Evolutionary conservation across 2,797 vertebrate genomes (phyloP), one percentile per base, ranked within the genome.

Genomic region (Pangasius larnaudii): DNA sequence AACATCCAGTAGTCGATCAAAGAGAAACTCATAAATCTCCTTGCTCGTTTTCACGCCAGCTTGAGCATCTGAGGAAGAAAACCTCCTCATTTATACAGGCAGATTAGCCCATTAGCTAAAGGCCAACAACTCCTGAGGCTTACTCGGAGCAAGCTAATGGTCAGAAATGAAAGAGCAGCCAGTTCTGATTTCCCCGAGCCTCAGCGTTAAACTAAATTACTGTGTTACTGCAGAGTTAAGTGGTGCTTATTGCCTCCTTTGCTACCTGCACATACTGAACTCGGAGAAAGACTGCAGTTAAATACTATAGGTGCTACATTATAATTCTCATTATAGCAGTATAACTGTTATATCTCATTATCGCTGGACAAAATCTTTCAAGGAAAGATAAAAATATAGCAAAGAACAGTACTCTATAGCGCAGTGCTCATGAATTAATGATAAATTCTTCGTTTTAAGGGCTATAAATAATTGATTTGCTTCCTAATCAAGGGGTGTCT

Each of bases 121-220:
- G n/a, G 24, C 77, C 69, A 56, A 78, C 49, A 71, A 77, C 61
- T 79, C 83, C 53, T 18, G 36, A 86, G 75, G 84, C 49, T 33
- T 75, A 74, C 19, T 33, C 18, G 18, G 42, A 75, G 61, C 39
- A 67, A 71, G 51, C 83, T 77, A 22, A 75, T 36, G 77, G 67
- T 72, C n/a, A 53, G 8, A 63, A 71, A 74, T 61, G 65, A 80
- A 88, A 49, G 39, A 80, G 84, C 63, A 61, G 87, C 51, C 63
- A 7, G 33, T 61, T 85, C 19, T 77, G n/a, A 49, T 69, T 49
- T n/a, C 22, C n/a, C 59, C 3, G 33, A 53, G 49, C 58, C 65
- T 65, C 24, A 16, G 30, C n/a, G 39, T 74, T 61, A 53, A 82
- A 82, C 56, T 74, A 74, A 85, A 74, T 24, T 42, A 63, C 67